These are phyloP conservation scores for Drosophila teissieri DNA, from an alignment of 1,140 invertebrate genomes.

Conservation along the genomic window DNA sequence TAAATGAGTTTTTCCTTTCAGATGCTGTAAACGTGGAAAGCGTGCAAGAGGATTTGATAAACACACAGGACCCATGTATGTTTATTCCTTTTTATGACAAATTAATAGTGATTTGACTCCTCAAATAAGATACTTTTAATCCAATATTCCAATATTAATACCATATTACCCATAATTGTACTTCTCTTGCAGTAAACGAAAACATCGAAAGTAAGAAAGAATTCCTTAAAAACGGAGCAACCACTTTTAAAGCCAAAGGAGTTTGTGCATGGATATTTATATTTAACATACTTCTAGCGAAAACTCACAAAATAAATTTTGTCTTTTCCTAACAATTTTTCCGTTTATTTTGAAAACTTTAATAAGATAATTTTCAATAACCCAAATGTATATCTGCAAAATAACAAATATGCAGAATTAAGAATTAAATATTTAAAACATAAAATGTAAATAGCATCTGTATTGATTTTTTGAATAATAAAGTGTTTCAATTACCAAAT, in stretches of 20 bases:
- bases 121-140: background rate
- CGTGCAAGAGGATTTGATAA: background rate
- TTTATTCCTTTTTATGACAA: background rate
- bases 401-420: background rate
- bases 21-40: conserved; percentile 16
- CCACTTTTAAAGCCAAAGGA: too few species aligned
- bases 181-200: background rate
- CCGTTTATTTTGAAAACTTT: background rate
- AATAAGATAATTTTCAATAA: background rate
- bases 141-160: too few species aligned
- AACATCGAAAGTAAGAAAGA: conserved; percentile 10
- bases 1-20: background rate
- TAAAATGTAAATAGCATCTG: background rate
- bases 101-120: background rate
- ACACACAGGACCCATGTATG: conserved; percentile 10
- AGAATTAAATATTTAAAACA: background rate
- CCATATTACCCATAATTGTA: background rate
- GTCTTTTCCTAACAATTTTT: background rate
- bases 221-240: conserved; percentile 9
- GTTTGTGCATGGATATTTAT: conserved; percentile 13
- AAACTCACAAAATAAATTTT: background rate
- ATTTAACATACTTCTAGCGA: background rate
- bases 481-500: background rate
- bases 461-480: background rate
- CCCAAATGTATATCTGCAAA: background rate